These are phyloP conservation scores for Darevskia mixta DNA, from an alignment of 2,797 vertebrate species.

Conservation along the genomic window DNA sequence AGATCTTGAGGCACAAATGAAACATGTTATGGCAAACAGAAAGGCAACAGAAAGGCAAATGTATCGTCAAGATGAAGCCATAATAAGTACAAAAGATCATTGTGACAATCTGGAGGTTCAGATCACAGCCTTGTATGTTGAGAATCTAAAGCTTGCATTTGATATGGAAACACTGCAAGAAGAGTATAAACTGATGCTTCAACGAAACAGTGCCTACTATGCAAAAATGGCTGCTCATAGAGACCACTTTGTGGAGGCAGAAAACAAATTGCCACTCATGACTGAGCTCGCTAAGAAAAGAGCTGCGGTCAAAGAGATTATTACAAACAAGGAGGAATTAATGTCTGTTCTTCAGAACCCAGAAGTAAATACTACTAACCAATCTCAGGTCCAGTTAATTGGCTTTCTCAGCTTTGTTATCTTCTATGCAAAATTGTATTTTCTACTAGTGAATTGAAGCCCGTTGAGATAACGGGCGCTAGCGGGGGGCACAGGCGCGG, in stretches of 20 bases:
- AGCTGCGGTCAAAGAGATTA: conserved; percentile 71
- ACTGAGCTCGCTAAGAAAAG: conserved; percentile 76
- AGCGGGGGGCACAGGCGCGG: too few relatives aligned
- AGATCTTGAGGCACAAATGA: conserved; percentile 77
- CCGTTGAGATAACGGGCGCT: too few relatives aligned
- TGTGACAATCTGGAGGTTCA: conserved; percentile 74
- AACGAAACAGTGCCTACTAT: conserved; percentile 78
- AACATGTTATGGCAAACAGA: conserved; percentile 69
- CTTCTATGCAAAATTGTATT: not conserved
- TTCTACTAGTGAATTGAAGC: too few relatives aligned
- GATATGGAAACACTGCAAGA: conserved; percentile 75
- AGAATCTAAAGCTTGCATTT: conserved; percentile 75
- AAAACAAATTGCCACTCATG: conserved; percentile 78
- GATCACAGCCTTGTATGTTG: conserved; percentile 70
- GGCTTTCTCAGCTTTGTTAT: not conserved
- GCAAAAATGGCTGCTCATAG: conserved; percentile 79
- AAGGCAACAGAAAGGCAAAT: conserved; percentile 76
- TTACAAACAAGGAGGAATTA: conserved; percentile 75
- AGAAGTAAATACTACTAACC: conserved; percentile 67
- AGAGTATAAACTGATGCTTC: conserved; percentile 69
- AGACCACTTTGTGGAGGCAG: conserved; percentile 62
- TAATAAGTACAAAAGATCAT: conserved; percentile 64
- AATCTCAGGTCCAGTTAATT: conserved; percentile 75
- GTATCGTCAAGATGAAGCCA: conserved; percentile 73
- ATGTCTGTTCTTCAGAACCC: conserved; percentile 72